Percentiles rank a stretch among this genome's conserved stretches.
These are phyloP conservation scores for Setipinna tenuifilis DNA, from an alignment of 2,797 vertebrate species.

Conservation along the genomic window DNA sequence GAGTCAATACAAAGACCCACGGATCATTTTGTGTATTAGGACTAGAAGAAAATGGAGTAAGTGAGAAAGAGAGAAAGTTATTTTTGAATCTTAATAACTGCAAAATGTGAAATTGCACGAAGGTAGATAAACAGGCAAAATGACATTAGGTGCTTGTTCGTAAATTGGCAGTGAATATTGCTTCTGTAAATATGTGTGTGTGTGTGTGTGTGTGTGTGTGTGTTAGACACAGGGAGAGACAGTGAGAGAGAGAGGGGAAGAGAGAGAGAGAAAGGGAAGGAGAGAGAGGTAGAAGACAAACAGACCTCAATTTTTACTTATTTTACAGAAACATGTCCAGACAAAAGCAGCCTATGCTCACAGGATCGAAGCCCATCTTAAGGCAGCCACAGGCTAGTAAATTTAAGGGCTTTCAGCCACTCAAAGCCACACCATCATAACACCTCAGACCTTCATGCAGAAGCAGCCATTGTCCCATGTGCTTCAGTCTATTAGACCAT, in stretches of 20 bases:
- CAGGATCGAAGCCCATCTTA: neutral
- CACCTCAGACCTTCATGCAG: neutral
- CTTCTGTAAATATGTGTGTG: neutral
- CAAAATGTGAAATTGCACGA: conserved; percentile 65
- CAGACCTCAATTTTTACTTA: neutral
- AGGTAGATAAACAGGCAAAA: conserved; percentile 59
- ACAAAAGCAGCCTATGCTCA: neutral
- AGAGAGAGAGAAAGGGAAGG: neutral
- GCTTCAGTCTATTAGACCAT: neutral
- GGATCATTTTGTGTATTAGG: conserved; percentile 63
- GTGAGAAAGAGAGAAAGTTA: conserved; percentile 49
- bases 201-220: neutral
- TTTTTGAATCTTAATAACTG: conserved; percentile 77
- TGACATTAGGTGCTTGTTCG: neutral
- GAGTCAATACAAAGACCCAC: conserved; percentile 58
- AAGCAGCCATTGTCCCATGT: neutral
- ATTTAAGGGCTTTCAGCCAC: neutral
- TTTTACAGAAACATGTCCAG: neutral
- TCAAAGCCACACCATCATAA: neutral
- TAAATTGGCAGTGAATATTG: neutral
- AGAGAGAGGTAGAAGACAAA: too few species aligned
- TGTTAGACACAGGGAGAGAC: neutral
- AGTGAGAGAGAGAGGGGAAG: neutral
- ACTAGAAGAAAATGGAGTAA: conserved; percentile 53
- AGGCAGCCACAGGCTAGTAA: neutral